Conservation (phyloP, 37 sponge, comb jelly and placozoan species). For the Dysidea cf. avara region DNA sequence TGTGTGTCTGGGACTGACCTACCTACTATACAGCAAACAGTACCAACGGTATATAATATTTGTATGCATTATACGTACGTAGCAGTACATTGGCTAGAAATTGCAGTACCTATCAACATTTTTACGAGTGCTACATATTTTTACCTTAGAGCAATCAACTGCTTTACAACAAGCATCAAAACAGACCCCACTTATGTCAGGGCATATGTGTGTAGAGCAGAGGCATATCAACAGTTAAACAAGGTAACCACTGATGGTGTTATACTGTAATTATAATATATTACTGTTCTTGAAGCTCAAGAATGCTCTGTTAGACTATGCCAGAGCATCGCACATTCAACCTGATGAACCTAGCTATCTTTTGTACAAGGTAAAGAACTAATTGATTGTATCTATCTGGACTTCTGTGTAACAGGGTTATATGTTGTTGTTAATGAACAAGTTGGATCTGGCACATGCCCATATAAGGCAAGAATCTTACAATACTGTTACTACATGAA, state of each 20-base stretch:
- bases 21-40: constrained; percentile 34
- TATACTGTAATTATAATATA: constrained; percentile 3
- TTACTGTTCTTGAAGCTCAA: constrained; percentile 28
- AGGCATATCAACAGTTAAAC: constrained; percentile 45
- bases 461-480: constrained; percentile 52
- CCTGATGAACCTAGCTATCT: constrained; percentile 61
- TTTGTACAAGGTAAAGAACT: constrained; percentile 52
- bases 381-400: background rate
- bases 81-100: no score
- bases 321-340: constrained; percentile 67
- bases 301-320: constrained; percentile 80
- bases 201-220: constrained; percentile 84
- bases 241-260: constrained; percentile 24
- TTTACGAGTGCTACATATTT: no score
- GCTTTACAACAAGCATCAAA: constrained; percentile 62
- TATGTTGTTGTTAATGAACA: constrained; percentile 59
- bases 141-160: constrained; percentile 66
- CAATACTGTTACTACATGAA: no score
- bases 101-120: no score
- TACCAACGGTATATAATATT: no score
- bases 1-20: constrained; percentile 72
- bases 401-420: constrained; percentile 65
- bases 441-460: constrained; percentile 56
- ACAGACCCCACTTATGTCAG: constrained; percentile 81
- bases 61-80: no score